Base-by-base conservation (phyloP, 2,888 invertebrate species). In the Ctenicera cuprea region DNA sequence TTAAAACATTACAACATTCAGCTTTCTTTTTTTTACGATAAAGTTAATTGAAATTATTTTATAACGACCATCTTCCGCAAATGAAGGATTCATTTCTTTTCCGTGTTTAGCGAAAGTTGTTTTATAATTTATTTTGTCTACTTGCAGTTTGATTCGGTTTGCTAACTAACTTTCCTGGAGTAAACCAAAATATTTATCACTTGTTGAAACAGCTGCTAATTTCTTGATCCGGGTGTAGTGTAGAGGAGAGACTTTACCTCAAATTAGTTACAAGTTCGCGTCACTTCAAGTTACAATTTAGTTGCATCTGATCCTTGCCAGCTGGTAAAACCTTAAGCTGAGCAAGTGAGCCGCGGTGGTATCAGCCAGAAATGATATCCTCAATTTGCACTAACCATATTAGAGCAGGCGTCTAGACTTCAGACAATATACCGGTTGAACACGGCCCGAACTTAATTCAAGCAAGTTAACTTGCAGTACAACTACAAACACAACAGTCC, bases 371-470 rank as follows among this genome's bases (percentile, higher is more conserved):
- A 73, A 66, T 66, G 67, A 73, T 73, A 67, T 73, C 62, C 43
- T 63, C 61, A 73, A 73, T 73, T 67, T 67, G 54, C 61, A 43
- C 61, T 67, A 73, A 67, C 67, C 33, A 63, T 57, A 73, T 73
- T 73, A 67, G 7, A 16, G 22, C 26, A 48, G 61, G 63, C 50
- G 72, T 67, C 72, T 73, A 71, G 72, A 67, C 72, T 33, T 33
- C 41, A 71, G 52, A 73, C 62, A 62, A 67, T 73, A 73, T 73
- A 54, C 63, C 41, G 67, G 43, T 62, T 62, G 67, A 52, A 30
- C 62, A 67, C 38, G 43, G 43, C 12, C 38, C 41, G 33, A 69
- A 73, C 37, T 69, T 69, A 63, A 69, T 73, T 73, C 57, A 57
- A 57, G 33, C 54, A 68, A 69, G 63, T 59, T 48, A 68, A 57